Base-by-base conservation (phyloP, 1,140 invertebrate species). In the Aradophagus sp. region DNA sequence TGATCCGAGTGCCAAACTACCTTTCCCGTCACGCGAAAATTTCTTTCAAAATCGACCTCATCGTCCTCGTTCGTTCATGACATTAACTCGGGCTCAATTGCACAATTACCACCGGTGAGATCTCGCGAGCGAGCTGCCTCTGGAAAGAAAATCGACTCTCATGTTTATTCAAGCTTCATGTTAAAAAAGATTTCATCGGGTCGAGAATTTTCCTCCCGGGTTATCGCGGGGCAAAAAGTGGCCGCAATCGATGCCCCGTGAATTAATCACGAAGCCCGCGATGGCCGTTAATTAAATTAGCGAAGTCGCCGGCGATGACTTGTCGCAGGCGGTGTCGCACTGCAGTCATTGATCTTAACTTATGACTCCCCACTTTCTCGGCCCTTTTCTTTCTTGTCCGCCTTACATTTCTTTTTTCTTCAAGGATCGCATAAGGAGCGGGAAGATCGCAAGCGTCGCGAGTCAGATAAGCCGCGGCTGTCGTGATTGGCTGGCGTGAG, bases 401-500 rank as follows among this genome's bases (percentile, higher is more conserved):
- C n/a, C n/a, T n/a, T n/a, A n/a, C n/a, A n/a, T n/a, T n/a, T n/a
- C n/a, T n/a, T n/a, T n/a, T n/a, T 48, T 55, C 8, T 31, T 52
- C 44, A 69, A 56, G 56, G 56, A 73, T 68, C 52, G 63, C 52
- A 73, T 67, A 73, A 68, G 59, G 65, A 73, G 59, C 53, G 62
- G 44, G 55, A 74, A 74, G 67, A 74, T 66, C 50, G 53, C 65
- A 68, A 63, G 39, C 53, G 48, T 62, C 34, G 34, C 34, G 35
- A 44, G 55, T 52, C 58, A 66, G 72, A 74, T 74, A 74, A 74
- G 71, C 39, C 39, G 5, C 61, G 56, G 45, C 66, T 79, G 76
- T 77, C 79, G 79, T 78, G 77, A 70, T 55, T 32, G 20, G 14
- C 61, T 61, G 47, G 48, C 50, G 63, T 59, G 52, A 50, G 36